Evolutionary conservation across 1,140 invertebrate species (phyloP), one percentile per base, ranked within the genome.

Genomic region (Drosophila simulans): DNA sequence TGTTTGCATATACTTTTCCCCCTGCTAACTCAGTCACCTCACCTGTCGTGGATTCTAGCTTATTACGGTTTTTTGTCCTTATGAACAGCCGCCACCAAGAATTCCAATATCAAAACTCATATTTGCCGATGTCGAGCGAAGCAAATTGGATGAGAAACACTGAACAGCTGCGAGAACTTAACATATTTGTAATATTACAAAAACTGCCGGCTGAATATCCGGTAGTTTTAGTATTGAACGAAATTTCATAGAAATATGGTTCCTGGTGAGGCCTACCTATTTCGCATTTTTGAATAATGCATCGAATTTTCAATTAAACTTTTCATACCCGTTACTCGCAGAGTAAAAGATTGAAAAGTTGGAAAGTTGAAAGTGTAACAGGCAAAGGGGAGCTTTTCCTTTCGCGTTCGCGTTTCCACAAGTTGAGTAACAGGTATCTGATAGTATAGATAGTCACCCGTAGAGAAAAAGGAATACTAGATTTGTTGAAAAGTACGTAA

Each of bases 31-130:
- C 35, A 37, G 34, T 64, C 66, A 86, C 64, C 78, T 64, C 66
- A 86, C 64, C 78, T 78, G 78, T 66, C 52, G 8, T 15, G 35
- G 37, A n/a, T 31, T 71, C 65, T 62, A 68, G 73, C 75, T 66
- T 48, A 79, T 77, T 81, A 39, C 25, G 52, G 64, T 64, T 20
- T 56, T 55, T 54, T 70, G 58, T 39, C 34, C 48, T 82, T 88
- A 83, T 83, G 83, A 86, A 83, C 71, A 72, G 40, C 54, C 70
- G 75, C 68, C 62, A 53, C 79, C 60, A 13, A 39, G 64, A 57
- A 45, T 52, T 46, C 22, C 70, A 77, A 81, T 78, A 82, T 86
- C 37, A 55, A 66, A 79, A 76, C 59, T 49, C 73, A 46, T 60
- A 51, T 11, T 10, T 43, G 37, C 15, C 45, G 5, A 42, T 20